Conservation (phyloP, 2,888 invertebrate species). For the Xestia sexstrigata region DNA sequence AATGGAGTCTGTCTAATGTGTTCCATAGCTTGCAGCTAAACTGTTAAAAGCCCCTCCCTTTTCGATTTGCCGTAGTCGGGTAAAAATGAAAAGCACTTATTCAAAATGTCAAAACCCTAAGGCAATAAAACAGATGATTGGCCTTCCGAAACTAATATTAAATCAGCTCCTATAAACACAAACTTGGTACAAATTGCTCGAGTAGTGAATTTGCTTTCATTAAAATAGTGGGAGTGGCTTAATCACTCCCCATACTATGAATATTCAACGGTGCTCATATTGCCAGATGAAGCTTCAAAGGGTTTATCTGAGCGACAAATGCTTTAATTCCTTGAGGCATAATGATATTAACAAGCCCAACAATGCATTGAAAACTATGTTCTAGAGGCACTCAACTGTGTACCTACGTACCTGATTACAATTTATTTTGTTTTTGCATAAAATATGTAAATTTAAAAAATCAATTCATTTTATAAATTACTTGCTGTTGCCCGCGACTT, state of each 20-base stretch:
- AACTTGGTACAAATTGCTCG: constrained; percentile 60
- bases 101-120: neutral
- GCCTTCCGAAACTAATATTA: constrained; percentile 55
- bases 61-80: neutral
- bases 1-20: neutral
- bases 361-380: constrained; percentile 39
- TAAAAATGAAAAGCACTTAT: neutral
- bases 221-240: constrained; percentile 76
- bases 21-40: neutral
- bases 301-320: constrained; percentile 78
- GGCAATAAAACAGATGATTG: constrained; percentile 34
- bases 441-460: constrained; percentile 2
- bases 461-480: neutral
- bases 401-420: neutral
- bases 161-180: constrained; percentile 59
- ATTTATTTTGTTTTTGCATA: neutral
- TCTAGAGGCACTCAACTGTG: neutral
- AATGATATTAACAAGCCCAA: constrained; percentile 70
- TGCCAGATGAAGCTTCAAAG: constrained; percentile 80
- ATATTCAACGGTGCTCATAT: constrained; percentile 79
- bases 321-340: constrained; percentile 73
- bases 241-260: constrained; percentile 79
- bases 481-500: no score
- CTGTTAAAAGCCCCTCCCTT: neutral
- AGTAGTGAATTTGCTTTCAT: constrained; percentile 76